Conservation (phyloP, 1,140 invertebrate species). For the Callitettix versicolor region DNA sequence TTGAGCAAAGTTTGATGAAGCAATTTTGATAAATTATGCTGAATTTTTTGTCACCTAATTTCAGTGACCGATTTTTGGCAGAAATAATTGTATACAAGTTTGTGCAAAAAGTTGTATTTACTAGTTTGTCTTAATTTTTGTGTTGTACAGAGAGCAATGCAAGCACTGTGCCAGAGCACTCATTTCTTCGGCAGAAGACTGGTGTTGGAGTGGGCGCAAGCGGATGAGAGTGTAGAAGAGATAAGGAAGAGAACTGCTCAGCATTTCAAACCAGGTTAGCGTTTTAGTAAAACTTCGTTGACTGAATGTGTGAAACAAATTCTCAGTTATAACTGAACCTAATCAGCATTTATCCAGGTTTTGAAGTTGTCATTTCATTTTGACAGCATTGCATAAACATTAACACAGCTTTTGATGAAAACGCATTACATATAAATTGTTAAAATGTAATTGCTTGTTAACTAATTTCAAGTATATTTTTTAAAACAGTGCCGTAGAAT, state of each 20-base stretch:
- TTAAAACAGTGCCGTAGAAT: too few species aligned
- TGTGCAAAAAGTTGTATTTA: slow-evolving; percentile 2
- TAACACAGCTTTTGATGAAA: background rate
- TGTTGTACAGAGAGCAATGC: slow-evolving; percentile 67
- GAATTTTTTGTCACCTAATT: background rate
- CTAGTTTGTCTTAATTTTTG: slow-evolving; percentile 9
- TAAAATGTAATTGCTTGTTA: background rate
- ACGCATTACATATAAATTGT: background rate
- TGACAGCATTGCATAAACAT: background rate
- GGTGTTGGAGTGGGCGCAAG: slow-evolving; percentile 91
- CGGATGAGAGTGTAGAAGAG: slow-evolving; percentile 54
- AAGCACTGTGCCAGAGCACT: slow-evolving; percentile 85
- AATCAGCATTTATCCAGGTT: background rate
- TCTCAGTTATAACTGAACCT: background rate
- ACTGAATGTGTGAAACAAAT: background rate
- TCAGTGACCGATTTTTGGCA: too few species aligned
- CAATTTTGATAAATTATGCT: too few species aligned
- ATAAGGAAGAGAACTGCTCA: slow-evolving; percentile 78
- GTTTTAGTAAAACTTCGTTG: background rate
- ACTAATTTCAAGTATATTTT: too few species aligned
- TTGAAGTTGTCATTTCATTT: background rate
- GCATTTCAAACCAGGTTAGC: slow-evolving; percentile 37
- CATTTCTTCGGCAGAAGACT: slow-evolving; percentile 93
- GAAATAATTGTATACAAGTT: too few species aligned
- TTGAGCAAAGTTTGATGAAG: too few species aligned